Percentiles rank a stretch among this genome's conserved stretches.
Evolutionary conservation across 2,113 vertebrate genomes (phyloP).

Genomic region (Otis tarda): DNA sequence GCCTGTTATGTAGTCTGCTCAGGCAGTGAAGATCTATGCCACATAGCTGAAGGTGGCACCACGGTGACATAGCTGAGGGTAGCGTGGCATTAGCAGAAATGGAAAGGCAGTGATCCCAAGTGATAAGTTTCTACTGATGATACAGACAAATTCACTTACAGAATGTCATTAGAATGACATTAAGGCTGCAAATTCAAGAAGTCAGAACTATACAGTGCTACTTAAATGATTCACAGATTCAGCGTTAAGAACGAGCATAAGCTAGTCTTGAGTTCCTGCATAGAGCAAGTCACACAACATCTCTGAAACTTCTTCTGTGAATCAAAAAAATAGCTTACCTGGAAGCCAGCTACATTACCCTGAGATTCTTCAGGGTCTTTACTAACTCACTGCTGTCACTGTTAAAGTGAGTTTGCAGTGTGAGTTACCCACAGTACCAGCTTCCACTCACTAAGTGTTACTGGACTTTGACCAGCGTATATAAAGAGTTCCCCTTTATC

Average conservation of each 20-base stretch:
- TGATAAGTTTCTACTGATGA: neutral
- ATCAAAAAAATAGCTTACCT: neutral
- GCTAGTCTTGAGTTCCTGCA: neutral
- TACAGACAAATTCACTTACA: neutral
- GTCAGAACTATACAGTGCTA: neutral
- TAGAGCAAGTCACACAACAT: neutral
- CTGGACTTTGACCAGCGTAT: neutral
- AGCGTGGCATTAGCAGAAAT: neutral
- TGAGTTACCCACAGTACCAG: neutral
- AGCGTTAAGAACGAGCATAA: neutral
- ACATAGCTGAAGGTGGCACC: neutral
- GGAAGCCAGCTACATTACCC: neutral
- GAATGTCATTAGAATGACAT: neutral
- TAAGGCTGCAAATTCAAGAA: neutral
- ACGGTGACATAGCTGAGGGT: neutral
- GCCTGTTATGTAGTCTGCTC: neutral
- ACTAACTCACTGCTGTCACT: neutral
- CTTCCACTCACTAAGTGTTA: neutral
- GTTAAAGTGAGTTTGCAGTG: neutral
- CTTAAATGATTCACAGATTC: neutral
- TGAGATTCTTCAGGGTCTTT: neutral
- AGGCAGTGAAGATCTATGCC: neutral
- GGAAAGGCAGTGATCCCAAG: neutral
- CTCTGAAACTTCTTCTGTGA: neutral
- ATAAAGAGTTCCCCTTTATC: neutral